Percentiles rank a stretch among this genome's conserved stretches.
phyloP scores from a whole-genome alignment of 2,113 vertebrate genomes.

The Poicephalus gulielmi region DNA sequence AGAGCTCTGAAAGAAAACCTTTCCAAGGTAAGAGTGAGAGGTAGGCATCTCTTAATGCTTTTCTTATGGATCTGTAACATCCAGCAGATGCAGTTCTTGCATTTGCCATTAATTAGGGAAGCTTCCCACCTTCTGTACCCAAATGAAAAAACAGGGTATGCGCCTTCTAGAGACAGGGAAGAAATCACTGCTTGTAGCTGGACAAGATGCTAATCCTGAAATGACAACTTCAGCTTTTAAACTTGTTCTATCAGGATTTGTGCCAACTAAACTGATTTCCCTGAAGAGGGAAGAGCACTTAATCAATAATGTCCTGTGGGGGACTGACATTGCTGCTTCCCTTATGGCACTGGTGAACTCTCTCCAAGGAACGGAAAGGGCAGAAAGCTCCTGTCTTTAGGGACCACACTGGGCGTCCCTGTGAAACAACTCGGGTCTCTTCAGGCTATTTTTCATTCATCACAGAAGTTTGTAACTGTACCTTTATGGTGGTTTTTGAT shows the following conservation, averaged over 20 bases:
- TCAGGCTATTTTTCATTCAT: conserved; percentile 12
- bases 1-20: background rate
- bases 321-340: background rate
- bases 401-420: background rate
- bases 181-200: background rate
- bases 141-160: background rate
- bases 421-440: background rate
- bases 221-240: background rate
- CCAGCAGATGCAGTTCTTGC: background rate
- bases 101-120: background rate
- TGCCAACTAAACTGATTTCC: background rate
- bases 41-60: background rate
- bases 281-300: background rate
- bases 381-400: background rate
- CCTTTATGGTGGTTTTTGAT: background rate
- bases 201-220: background rate
- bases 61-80: background rate
- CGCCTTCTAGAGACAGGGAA: background rate
- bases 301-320: background rate
- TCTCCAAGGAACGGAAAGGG: background rate
- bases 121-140: background rate
- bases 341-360: background rate
- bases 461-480: background rate
- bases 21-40: background rate
- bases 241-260: background rate